These are phyloP conservation scores for Drosophila ochracea DNA, from an alignment of 2,888 invertebrate species.

Conservation along the genomic window DNA sequence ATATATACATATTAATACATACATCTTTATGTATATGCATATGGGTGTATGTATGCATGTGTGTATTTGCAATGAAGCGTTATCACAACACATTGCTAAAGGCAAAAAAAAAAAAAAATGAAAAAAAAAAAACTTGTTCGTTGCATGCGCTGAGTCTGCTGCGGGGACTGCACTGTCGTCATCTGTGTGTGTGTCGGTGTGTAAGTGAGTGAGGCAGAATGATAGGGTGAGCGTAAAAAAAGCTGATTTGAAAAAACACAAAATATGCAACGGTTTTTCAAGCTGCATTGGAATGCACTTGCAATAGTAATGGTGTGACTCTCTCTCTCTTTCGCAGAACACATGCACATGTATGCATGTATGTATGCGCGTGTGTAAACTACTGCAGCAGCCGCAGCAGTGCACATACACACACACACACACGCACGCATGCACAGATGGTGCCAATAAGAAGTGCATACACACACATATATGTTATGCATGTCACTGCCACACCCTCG, in stretches of 20 bases:
- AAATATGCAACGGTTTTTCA: constrained; percentile 60
- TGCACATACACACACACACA: constrained; percentile 27
- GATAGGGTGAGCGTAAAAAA: constrained; percentile 14
- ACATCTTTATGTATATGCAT: constrained; percentile 2
- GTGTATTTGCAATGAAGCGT: constrained; percentile 46
- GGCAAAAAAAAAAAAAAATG: constrained; percentile 20
- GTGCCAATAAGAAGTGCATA: constrained; percentile 74
- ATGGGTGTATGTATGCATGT: constrained; percentile 1
- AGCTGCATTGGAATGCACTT: constrained; percentile 61
- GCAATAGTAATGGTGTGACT: constrained; percentile 27
- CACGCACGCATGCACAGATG: constrained; percentile 46
- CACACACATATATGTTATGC: constrained; percentile 59
- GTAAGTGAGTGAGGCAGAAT: constrained; percentile 22
- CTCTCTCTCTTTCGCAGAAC: constrained; percentile 23
- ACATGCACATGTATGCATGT: neutral
- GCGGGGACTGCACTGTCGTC: constrained; percentile 22
- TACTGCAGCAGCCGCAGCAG: constrained; percentile 22
- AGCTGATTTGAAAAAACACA: constrained; percentile 50
- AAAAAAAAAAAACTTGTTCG: constrained; percentile 42
- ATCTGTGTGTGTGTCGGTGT: constrained; percentile 7
- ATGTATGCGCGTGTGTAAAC: neutral
- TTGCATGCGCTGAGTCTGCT: constrained; percentile 21
- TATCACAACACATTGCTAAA: constrained; percentile 54
- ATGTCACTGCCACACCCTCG: constrained; percentile 75
- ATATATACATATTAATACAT: neutral